Base-by-base conservation (phyloP, 2,113 vertebrate species). In the Nothoprocta pentlandii region DNA sequence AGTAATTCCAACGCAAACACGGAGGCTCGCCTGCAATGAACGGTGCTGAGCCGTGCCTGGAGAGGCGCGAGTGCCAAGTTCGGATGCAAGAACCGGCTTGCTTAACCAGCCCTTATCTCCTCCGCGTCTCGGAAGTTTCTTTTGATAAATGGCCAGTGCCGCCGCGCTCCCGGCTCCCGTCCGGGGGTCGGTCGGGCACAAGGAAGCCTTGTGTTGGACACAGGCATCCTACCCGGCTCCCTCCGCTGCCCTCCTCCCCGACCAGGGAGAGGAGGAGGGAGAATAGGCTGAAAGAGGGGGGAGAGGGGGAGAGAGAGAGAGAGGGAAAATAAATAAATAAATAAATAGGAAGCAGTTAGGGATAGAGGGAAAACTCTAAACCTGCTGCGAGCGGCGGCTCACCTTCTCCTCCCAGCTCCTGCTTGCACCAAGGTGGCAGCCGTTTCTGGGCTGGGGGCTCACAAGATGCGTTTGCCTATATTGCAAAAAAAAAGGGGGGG, bases 281-380 rank as follows among this genome's bases (percentile, higher is more conserved):
- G 28, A 74, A 77, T 39, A 92, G 44, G 58, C 6, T 81, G 85
- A 91, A 93, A 94, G 94, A 83, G 42, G 42, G 75, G 63, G 32
- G 54, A 32, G 36, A 39, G 90, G 90, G 93, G 42, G 42, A 80
- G 63, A 58, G 54, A 58, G 54, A 58, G 90, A 92, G 93, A 80
- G 42, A n/a, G 77, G 54, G n/a, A 14, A 54, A 82, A 88, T 71
- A 32, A 34, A 39, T 21, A 68, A 49, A 70, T 64, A n/a, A 44
- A 44, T 13, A 61, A 63, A 69, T 30, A 28, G 62, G 41, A 91
- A 28, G 21, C 51, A 51, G 51, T 92, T 90, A 96, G 90, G 95
- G 97, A 94, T 42, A 53, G 90, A 91, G 86, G 90, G 75, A 93
- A 97, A 96, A 94, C 36, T 94, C 93, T 85, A 82, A 96, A 67